These are phyloP conservation scores for Psilopsiagon aurifrons DNA, from an alignment of 2,113 vertebrate genomes.

Conservation along the genomic window DNA sequence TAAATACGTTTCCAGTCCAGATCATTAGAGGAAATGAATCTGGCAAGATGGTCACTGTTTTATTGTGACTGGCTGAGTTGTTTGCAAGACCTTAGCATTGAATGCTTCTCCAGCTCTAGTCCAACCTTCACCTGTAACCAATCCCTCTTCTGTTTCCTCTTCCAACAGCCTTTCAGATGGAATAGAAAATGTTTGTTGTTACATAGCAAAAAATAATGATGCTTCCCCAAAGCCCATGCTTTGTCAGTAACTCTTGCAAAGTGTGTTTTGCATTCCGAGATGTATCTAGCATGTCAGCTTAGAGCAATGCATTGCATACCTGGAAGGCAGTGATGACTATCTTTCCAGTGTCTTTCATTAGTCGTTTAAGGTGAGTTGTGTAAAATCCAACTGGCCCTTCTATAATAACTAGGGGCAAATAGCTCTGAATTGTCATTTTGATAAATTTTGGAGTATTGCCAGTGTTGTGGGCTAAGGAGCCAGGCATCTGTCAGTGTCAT, in stretches of 20 bases:
- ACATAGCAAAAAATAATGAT: neutral
- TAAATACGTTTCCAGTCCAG: neutral
- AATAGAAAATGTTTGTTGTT: neutral
- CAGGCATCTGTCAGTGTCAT: slow-evolving; percentile 29
- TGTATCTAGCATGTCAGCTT: neutral
- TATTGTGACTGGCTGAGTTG: neutral
- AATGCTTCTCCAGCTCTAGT: neutral
- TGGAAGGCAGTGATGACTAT: slow-evolving; percentile 7
- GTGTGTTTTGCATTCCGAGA: neutral
- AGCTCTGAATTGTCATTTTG: slow-evolving; percentile 59
- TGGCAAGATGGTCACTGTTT: neutral
- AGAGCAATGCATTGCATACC: neutral
- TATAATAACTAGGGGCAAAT: slow-evolving; percentile 47
- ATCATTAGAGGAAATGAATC: neutral
- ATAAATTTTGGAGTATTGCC: slow-evolving; percentile 43
- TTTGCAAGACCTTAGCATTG: neutral
- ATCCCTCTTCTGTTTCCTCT: neutral
- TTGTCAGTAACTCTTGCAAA: neutral
- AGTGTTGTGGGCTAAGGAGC: slow-evolving; percentile 12
- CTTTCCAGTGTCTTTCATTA: slow-evolving; percentile 40
- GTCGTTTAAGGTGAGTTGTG: slow-evolving; percentile 22
- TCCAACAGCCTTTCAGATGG: neutral
- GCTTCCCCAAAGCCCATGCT: neutral
- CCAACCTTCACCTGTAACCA: neutral
- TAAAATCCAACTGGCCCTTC: slow-evolving; percentile 38